These are phyloP conservation scores for Magallana nippona DNA, from an alignment of 2,888 invertebrate genomes.

Conservation along the genomic window DNA sequence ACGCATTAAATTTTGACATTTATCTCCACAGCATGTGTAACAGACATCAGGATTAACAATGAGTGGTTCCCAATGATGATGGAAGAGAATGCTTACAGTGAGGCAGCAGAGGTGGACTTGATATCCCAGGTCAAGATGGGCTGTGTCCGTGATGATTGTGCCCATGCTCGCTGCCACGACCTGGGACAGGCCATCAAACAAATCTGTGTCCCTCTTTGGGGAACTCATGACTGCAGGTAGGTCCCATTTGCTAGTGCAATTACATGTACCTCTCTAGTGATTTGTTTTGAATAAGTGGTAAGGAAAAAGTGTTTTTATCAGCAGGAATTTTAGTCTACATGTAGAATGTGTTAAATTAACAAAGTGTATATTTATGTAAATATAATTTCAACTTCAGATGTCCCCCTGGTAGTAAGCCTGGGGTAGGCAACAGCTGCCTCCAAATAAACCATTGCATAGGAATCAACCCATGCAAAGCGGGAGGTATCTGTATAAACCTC, in stretches of 20 bases:
- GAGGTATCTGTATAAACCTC: slow-evolving; percentile 77
- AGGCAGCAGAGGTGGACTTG: slow-evolving; percentile 97
- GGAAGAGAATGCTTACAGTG: slow-evolving; percentile 81
- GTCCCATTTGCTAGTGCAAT: neutral
- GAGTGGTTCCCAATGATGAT: slow-evolving; percentile 91
- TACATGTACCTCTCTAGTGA: too few relatives aligned
- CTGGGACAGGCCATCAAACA: slow-evolving; percentile 85
- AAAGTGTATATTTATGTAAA: neutral
- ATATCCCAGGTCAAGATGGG: slow-evolving; percentile 91
- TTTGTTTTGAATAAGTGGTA: too few relatives aligned
- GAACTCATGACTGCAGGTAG: slow-evolving; percentile 98
- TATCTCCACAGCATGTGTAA: slow-evolving; percentile 85
- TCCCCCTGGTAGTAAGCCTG: slow-evolving; percentile 51
- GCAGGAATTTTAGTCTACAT: too few relatives aligned
- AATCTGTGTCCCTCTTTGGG: slow-evolving; percentile 97
- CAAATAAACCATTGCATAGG: slow-evolving; percentile 62
- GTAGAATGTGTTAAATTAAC: too few relatives aligned
- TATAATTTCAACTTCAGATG: slow-evolving; percentile 83
- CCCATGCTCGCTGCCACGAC: slow-evolving; percentile 59
- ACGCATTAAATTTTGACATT: neutral
- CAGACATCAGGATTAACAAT: slow-evolving; percentile 93
- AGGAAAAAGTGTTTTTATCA: too few relatives aligned
- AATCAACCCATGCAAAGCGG: slow-evolving; percentile 80
- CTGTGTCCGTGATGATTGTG: slow-evolving; percentile 87
- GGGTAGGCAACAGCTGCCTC: slow-evolving; percentile 56